These are phyloP conservation scores for Montipora sp. DNA, from an alignment of 64 coral and sea anemone species.

Conservation along the genomic window DNA sequence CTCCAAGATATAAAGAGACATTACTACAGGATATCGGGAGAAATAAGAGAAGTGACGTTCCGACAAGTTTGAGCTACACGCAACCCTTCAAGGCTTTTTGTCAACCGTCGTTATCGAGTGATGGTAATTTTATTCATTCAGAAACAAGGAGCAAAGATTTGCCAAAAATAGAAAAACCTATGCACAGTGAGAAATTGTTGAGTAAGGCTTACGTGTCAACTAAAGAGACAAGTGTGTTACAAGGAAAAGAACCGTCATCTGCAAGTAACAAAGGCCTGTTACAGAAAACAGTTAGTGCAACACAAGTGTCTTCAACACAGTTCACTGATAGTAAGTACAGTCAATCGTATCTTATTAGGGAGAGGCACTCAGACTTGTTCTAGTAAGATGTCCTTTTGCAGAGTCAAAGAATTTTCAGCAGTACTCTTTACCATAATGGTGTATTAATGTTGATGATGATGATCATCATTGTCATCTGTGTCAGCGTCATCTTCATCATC, in stretches of 20 bases:
- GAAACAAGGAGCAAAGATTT: not conserved
- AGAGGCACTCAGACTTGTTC: not conserved
- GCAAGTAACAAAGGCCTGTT: not conserved
- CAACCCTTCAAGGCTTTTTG: not conserved
- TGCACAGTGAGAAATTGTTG: not conserved
- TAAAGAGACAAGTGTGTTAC: not conserved
- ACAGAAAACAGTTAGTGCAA: not conserved
- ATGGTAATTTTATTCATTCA: not conserved
- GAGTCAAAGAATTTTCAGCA: not conserved
- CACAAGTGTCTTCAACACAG: not conserved
- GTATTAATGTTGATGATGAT: no score
- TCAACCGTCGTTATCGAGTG: not conserved
- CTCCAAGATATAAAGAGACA: not conserved
- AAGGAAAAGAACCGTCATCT: not conserved
- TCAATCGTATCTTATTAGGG: not conserved
- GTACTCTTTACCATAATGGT: not conserved
- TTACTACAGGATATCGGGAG: not conserved
- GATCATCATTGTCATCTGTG: not conserved
- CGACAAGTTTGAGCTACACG: no score
- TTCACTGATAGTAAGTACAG: conserved; percentile 10
- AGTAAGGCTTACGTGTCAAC: not conserved
- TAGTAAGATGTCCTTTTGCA: not conserved
- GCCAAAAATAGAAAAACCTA: not conserved
- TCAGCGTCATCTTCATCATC: conserved; percentile 7
- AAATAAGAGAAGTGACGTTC: not conserved